phyloP scores from a whole-genome alignment of 2,888 invertebrate species.

The Diarsia rubi region DNA sequence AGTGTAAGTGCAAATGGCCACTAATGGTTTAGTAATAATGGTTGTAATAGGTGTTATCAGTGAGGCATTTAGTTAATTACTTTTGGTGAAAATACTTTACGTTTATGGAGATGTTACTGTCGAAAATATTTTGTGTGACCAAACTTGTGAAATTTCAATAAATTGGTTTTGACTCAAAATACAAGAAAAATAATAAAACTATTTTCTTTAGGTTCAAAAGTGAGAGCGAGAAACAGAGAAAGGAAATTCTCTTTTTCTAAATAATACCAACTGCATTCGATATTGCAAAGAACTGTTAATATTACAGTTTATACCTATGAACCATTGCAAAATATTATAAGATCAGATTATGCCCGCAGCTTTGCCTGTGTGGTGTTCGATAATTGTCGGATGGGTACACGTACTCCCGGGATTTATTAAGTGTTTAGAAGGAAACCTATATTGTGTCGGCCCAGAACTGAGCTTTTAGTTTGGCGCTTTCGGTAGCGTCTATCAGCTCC shows the following conservation, averaged over 20 bases:
- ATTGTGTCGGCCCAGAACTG: too few relatives aligned
- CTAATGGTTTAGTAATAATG: constrained; percentile 28
- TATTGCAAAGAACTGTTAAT: neutral
- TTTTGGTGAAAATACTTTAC: neutral
- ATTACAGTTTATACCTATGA: neutral
- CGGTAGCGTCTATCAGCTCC: too few relatives aligned
- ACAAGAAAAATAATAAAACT: too few relatives aligned
- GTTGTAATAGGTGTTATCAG: constrained; percentile 33
- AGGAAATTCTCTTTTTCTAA: neutral
- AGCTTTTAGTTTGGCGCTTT: too few relatives aligned
- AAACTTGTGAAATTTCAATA: neutral
- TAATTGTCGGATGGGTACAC: too few relatives aligned
- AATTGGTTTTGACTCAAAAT: too few relatives aligned
- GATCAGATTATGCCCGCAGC: neutral
- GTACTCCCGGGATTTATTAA: too few relatives aligned
- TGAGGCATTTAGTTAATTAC: constrained; percentile 32
- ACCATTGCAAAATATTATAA: neutral
- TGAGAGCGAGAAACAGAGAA: neutral
- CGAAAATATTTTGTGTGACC: neutral
- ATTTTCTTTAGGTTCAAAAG: neutral
- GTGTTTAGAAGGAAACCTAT: too few relatives aligned
- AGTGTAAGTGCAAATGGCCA: neutral
- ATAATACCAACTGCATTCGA: neutral
- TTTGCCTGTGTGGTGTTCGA: too few relatives aligned
- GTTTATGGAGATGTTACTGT: neutral